Base-by-base conservation (phyloP, 35 echinoderm and acorn worm genomes). In the Hemicentrotus pulcherrimus region DNA sequence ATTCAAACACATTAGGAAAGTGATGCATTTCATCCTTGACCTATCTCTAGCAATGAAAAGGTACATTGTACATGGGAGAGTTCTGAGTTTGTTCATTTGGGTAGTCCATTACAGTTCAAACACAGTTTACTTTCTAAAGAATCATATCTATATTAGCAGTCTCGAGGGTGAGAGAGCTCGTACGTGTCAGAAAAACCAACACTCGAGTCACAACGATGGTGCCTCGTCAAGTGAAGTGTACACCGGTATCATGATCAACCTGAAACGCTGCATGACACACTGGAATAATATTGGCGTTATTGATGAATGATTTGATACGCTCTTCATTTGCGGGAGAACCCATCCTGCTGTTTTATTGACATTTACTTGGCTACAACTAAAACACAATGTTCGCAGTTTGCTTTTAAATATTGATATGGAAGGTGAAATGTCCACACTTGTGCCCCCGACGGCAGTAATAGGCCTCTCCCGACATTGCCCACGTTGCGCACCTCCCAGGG, bases 391-490 rank as follows among this genome's bases (percentile, higher is more conserved):
- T 78, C 65, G 28, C 32, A 90, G 88, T 90, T 90, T 90, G 88
- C 65, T 22, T 59, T 90, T 90, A 46, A 90, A 90, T 90, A 90
- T 90, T 90, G 88, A 90, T 41, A 90, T 90, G 88, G 65, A 78
- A n/a, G 65, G 65, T 78, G 65, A 78, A 78, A 28, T 78, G 65
- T 78, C 18, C 65, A 78, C 65, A 78, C 19, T 15, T 55, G 65
- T 11, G 52, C 11, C 65, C 19, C 19, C 19, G 65, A 78, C 65
- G 15, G 28, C 65, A 22, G 65, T 78, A 78, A 78, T 78, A 78
- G 65, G 65, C 28, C 65, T 78, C 18, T 78, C 65, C 24, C 65
- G 65, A 78, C 65, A 78, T 78, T 28, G 65, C 22, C 65, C 65
- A 78, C 65, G 65, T 78, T 22, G 24, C 65, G 65, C 19, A 3